Percentiles rank a stretch among this genome's conserved stretches.
phyloP scores from a whole-genome alignment of 2,888 invertebrate species.

The Nezara viridula region DNA sequence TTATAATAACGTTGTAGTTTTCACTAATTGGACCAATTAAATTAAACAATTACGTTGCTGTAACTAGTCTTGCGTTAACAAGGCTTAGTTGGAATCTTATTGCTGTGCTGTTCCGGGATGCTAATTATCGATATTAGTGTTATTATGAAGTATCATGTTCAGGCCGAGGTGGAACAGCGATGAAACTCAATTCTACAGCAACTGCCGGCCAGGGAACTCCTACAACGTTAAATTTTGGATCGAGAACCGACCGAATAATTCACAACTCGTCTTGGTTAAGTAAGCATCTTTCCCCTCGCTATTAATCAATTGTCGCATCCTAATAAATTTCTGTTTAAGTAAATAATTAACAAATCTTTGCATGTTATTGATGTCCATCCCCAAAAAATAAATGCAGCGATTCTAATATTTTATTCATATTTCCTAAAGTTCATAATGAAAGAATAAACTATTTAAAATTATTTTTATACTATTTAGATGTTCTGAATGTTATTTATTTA shows the following conservation, averaged over 20 bases:
- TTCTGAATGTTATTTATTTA: too few species aligned
- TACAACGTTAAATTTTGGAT: background rate
- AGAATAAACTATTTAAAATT: too few species aligned
- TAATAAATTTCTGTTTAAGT: background rate
- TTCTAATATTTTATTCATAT: too few species aligned
- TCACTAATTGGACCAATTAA: constrained; percentile 18
- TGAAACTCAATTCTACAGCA: background rate
- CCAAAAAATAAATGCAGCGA: too few species aligned
- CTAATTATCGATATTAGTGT: constrained; percentile 17
- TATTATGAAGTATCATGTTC: background rate
- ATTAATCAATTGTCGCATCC: background rate
- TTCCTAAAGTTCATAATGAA: too few species aligned
- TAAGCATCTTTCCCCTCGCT: background rate
- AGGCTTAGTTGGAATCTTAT: background rate
- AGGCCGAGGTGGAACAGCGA: background rate
- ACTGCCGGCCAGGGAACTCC: background rate
- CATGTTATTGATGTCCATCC: background rate
- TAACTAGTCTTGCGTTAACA: background rate
- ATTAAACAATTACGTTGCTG: background rate
- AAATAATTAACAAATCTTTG: background rate
- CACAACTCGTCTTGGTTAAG: background rate
- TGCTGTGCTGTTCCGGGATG: background rate
- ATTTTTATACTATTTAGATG: too few species aligned
- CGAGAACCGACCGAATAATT: background rate
- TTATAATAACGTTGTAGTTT: background rate